Percentiles rank a stretch among this genome's conserved stretches.
Evolutionary conservation across 2,888 invertebrate genomes (phyloP).

Genomic region (Prosopocoilus inquinatus): DNA sequence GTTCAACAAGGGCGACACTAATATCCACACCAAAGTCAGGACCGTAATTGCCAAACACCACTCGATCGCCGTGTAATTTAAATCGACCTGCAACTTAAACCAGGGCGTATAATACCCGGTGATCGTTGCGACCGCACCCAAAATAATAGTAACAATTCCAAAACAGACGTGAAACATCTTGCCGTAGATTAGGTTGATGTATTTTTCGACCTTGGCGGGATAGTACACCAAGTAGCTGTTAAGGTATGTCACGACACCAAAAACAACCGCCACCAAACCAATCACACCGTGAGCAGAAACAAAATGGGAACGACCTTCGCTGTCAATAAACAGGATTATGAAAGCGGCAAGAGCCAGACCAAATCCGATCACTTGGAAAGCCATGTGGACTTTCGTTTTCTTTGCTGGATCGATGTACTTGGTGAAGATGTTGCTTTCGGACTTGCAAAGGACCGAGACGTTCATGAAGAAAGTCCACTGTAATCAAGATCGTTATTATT

Average conservation of each 20-base stretch:
- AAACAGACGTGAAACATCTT: conserved; percentile 29
- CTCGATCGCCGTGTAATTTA: not conserved
- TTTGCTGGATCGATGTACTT: conserved; percentile 28
- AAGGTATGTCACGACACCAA: conserved; percentile 34
- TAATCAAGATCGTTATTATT: conserved; percentile 26
- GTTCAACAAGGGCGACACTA: conserved; percentile 12
- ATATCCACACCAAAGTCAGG: conserved; percentile 10
- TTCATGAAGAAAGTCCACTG: conserved; percentile 46
- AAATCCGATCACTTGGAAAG: conserved; percentile 36
- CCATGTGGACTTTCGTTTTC: conserved; percentile 41
- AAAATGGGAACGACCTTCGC: conserved; percentile 39
- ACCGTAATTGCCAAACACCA: conserved; percentile 20
- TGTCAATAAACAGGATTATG: conserved; percentile 37
- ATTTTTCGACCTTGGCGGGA: conserved; percentile 34
- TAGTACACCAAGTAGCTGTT: conserved; percentile 42
- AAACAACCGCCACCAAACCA: conserved; percentile 39
- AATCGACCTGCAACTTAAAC: conserved; percentile 20
- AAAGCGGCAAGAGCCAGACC: conserved; percentile 36
- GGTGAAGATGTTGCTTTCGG: conserved; percentile 40
- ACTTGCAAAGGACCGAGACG: conserved; percentile 41
- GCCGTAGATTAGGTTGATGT: conserved; percentile 25
- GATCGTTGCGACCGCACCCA: conserved; percentile 27
- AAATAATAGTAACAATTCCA: conserved; percentile 24
- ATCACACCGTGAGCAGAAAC: conserved; percentile 42
- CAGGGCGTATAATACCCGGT: conserved; percentile 29